phyloP scores from a whole-genome alignment of 2,888 invertebrate genomes.

The Lathronympha strigana region DNA sequence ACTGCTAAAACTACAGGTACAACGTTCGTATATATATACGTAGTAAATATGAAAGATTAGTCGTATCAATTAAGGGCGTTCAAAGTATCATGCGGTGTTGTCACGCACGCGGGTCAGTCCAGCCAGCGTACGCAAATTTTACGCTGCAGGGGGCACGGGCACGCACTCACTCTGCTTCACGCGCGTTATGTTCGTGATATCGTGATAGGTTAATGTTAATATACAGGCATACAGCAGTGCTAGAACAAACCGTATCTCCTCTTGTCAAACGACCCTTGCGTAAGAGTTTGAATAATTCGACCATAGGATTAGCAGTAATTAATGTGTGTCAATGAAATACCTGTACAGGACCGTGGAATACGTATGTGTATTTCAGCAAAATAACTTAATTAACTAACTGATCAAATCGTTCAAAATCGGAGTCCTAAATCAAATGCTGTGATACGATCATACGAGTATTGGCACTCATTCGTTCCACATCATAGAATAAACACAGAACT shows the following conservation, averaged over 20 bases:
- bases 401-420: too few relatives aligned
- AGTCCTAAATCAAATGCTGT: too few relatives aligned
- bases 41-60: conserved; percentile 6
- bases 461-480: too few relatives aligned
- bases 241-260: neutral
- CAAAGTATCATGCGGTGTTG: conserved; percentile 4
- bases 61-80: conserved; percentile 10
- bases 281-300: too few relatives aligned
- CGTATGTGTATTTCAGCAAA: too few relatives aligned
- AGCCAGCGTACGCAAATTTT: conserved; percentile 8
- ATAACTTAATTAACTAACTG: too few relatives aligned
- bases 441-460: too few relatives aligned
- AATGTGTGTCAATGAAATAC: too few relatives aligned
- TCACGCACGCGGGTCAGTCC: conserved; percentile 16
- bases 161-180: conserved; percentile 1
- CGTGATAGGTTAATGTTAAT: too few relatives aligned
- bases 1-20: neutral
- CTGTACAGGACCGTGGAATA: too few relatives aligned
- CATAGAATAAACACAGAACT: too few relatives aligned
- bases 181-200: conserved; percentile 6
- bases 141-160: neutral
- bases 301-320: too few relatives aligned
- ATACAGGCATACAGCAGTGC: neutral
- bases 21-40: neutral
- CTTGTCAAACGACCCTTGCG: neutral